Evolutionary conservation across 1,140 invertebrate genomes (phyloP).

Genomic region (Sogatella furcifera): DNA sequence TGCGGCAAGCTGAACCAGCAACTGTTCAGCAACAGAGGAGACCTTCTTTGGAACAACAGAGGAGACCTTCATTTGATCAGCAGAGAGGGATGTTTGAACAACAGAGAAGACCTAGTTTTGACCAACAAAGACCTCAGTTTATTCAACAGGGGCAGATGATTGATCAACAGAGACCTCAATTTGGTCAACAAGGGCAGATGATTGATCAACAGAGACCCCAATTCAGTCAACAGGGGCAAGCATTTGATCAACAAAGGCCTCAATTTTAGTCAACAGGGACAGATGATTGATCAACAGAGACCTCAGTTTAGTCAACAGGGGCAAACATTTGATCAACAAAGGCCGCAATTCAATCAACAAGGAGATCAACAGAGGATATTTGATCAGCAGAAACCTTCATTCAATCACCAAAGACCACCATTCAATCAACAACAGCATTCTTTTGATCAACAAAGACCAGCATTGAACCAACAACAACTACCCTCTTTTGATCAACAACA

Average conservation of each 20-base stretch:
- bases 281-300: neutral
- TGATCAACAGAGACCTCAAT: neutral
- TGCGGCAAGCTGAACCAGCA: slow-evolving; percentile 30
- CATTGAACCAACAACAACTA: too few species aligned
- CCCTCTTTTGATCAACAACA: too few species aligned
- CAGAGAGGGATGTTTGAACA: neutral
- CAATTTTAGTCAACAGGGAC: slow-evolving; percentile 30
- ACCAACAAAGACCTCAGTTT: neutral
- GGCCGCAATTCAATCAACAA: too few species aligned
- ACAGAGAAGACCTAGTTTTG: slow-evolving; percentile 5
- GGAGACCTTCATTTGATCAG: neutral
- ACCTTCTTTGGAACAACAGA: neutral
- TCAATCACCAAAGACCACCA: neutral
- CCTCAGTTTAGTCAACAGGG: too few species aligned
- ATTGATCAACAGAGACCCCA: too few species aligned
- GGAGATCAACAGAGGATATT: neutral
- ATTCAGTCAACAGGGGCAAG: too few species aligned
- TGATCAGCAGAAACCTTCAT: neutral
- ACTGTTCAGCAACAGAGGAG: slow-evolving; percentile 15
- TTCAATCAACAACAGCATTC: neutral
- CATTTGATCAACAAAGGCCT: too few species aligned
- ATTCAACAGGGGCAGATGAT: neutral
- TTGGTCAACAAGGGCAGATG: neutral
- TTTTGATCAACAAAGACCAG: too few species aligned
- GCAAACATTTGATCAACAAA: too few species aligned